phyloP scores from a whole-genome alignment of 2,113 vertebrate species.

The Motacilla alba region DNA sequence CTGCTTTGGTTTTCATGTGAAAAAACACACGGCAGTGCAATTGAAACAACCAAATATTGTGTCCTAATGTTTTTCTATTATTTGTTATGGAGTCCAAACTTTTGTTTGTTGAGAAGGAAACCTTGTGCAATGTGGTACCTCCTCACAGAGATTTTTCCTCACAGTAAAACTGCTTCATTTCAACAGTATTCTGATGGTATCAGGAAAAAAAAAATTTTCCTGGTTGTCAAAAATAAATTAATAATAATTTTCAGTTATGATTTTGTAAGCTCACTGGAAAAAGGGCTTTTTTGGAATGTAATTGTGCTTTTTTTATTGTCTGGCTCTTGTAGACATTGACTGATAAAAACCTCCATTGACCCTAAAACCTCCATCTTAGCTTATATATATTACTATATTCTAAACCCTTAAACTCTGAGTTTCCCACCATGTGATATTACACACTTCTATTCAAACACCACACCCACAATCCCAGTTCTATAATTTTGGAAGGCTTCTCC shows the following conservation, averaged over 20 bases:
- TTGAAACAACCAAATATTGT: background rate
- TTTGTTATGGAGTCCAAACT: background rate
- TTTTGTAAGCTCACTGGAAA: background rate
- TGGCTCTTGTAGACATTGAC: background rate
- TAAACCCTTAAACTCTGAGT: background rate
- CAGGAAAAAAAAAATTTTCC: background rate
- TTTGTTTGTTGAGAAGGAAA: background rate
- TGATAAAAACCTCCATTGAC: background rate
- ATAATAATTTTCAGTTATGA: background rate
- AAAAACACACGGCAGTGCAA: background rate
- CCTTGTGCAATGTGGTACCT: background rate
- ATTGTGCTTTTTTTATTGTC: background rate
- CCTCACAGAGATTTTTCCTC: background rate
- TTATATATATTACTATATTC: background rate
- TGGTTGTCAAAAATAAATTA: background rate
- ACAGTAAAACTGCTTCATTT: background rate
- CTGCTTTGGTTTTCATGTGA: background rate
- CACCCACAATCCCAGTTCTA: background rate
- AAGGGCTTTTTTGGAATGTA: background rate
- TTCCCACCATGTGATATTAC: background rate
- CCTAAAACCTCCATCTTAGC: background rate
- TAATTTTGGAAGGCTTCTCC: background rate
- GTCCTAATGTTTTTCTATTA: rapidly evolving
- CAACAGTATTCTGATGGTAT: background rate
- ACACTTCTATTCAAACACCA: background rate